Evolutionary conservation across 1,140 invertebrate genomes (phyloP).

Genomic region (Tenebrio molitor): DNA sequence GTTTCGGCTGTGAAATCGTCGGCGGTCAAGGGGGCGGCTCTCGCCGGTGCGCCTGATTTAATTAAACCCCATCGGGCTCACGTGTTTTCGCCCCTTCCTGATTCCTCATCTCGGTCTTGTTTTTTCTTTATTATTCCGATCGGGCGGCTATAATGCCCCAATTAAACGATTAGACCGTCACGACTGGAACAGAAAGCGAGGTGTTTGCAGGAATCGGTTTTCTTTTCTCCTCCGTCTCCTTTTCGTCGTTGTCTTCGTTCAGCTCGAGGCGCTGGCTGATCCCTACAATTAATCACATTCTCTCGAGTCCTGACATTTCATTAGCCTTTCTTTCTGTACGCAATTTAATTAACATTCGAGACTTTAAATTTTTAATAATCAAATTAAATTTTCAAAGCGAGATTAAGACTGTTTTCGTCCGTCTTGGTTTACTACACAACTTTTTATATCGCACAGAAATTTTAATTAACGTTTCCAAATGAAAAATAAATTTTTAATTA

Average conservation of each 20-base stretch:
- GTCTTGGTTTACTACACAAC: constrained; percentile 54
- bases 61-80: no score
- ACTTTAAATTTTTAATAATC: constrained; percentile 65
- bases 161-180: constrained; percentile 25
- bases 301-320: constrained; percentile 64
- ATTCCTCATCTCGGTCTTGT: neutral
- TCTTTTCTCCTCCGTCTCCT: constrained; percentile 22
- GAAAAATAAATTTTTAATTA: constrained; percentile 54
- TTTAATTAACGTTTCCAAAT: constrained; percentile 55
- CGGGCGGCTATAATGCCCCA: neutral
- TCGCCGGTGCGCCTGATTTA: no score
- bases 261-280: constrained; percentile 40
- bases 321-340: constrained; percentile 64
- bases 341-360: constrained; percentile 65
- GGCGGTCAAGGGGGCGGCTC: no score
- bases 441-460: constrained; percentile 47
- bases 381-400: constrained; percentile 63
- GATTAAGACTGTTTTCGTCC: constrained; percentile 61
- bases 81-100: neutral
- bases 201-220: constrained; percentile 38
- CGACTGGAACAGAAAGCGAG: constrained; percentile 36
- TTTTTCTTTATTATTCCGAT: no score
- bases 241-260: constrained; percentile 28
- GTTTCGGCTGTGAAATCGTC: no score
- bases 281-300: constrained; percentile 65